Base-by-base conservation (phyloP, 2,113 vertebrate genomes). In the Ia io region DNA sequence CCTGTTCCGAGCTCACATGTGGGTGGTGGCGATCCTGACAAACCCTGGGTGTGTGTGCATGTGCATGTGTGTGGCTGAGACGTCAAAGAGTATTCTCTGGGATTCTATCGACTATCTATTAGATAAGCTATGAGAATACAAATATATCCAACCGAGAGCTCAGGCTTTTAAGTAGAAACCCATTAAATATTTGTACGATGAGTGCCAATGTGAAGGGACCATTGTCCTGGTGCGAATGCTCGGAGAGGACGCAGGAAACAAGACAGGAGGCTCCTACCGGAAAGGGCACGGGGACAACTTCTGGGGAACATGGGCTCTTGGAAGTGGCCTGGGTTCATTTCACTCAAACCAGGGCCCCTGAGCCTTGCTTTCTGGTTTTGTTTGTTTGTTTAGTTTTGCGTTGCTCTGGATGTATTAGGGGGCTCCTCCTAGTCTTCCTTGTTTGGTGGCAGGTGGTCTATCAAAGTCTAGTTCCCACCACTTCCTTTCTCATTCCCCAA, bases 381-480 rank as follows among this genome's bases (percentile, higher is more conserved):
- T 61, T 11, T 28, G 59, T 28, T 28, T 9, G 22, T 9, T 56
- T 22, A 25, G 56, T 25, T 12, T 28, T 28, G 59, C 59, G 1
- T 61, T 25, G 59, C 25, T 11, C 22, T 61, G 59, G 22, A 59
- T 59, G 56, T 23, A 28, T 28, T 4, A 59, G 23, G 56, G 56
- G 23, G 56, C 23, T 59, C 56, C 59, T 61, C 25, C 25, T 23
- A 9, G 4, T 61, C 10, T 61, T 25, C 59, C 59, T 61, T 28
- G 59, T 61, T 61, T 12, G 59, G 23, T 28, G 59, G 59, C 59
- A 44, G 44, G 13, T 28, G 44, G 61, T n/a, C 37, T 67, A 11
- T 3, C 59, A 28, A 73, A 30, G 42, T 20, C 47, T 74, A 13
- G 8, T 6, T 16, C 17, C 49, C 0, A 0, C 2, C 7, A 2